Evolutionary conservation across 2,888 invertebrate species (phyloP).

Genomic region (Sympetrum striolatum): DNA sequence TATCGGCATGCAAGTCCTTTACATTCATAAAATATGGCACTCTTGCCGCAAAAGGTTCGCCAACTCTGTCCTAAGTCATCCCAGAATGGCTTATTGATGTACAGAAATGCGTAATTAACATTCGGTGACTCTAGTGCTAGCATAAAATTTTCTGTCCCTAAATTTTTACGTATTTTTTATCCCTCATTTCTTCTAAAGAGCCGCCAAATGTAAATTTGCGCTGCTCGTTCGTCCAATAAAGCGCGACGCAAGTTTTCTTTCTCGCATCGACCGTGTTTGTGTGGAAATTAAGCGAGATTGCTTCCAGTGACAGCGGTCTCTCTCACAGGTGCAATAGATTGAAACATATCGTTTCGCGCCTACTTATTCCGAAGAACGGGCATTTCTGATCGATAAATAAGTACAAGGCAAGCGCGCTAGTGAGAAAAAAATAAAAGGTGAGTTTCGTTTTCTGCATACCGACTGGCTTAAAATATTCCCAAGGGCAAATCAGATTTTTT

Average conservation of each 20-base stretch:
- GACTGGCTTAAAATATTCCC: background rate
- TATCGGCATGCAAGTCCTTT: too few species aligned
- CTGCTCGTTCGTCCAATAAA: background rate
- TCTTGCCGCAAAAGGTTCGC: too few species aligned
- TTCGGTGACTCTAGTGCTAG: too few species aligned
- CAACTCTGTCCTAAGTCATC: too few species aligned
- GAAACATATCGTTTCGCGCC: background rate
- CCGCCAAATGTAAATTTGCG: too few species aligned
- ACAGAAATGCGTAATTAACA: too few species aligned
- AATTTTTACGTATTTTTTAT: too few species aligned
- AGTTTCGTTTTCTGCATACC: background rate
- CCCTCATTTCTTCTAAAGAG: too few species aligned
- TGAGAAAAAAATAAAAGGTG: background rate
- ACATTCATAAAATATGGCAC: too few species aligned
- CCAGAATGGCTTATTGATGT: too few species aligned
- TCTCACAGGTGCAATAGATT: background rate
- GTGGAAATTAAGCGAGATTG: background rate
- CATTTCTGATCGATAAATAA: background rate
- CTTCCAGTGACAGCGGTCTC: background rate
- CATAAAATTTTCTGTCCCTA: too few species aligned
- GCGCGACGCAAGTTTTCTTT: background rate
- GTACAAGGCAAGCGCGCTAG: background rate
- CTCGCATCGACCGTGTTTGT: background rate
- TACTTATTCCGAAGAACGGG: background rate
- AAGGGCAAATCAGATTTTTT: background rate